Percentiles rank a stretch among this genome's conserved stretches.
phyloP scores from a whole-genome alignment of 2,888 invertebrate genomes.

The Cotesia congregata region DNA sequence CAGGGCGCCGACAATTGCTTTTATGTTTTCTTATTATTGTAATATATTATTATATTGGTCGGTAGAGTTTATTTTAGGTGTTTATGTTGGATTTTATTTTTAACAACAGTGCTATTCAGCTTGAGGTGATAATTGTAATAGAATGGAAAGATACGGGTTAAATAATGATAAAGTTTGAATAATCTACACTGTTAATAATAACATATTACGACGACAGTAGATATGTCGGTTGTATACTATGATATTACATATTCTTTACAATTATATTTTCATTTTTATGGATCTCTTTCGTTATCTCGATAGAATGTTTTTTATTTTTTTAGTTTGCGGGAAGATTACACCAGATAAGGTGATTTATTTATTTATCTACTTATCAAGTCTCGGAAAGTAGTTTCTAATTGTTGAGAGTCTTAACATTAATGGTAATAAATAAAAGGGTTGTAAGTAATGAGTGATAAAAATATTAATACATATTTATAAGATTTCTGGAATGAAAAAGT shows the following conservation, averaged over 20 bases:
- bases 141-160: neutral
- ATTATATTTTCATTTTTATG: conserved; percentile 1
- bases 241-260: neutral
- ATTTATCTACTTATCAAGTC: neutral
- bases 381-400: neutral
- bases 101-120: neutral
- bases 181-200: neutral
- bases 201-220: neutral
- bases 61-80: neutral
- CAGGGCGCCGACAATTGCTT: conserved; percentile 44
- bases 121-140: neutral
- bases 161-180: neutral
- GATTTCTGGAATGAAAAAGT: conserved; percentile 45
- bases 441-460: neutral
- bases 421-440: neutral
- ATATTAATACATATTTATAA: conserved; percentile 2
- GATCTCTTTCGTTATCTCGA: conserved; percentile 10
- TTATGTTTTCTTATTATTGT: conserved; percentile 42
- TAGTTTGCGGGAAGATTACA: neutral
- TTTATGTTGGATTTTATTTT: conserved; percentile 1
- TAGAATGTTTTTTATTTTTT: neutral
- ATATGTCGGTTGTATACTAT: neutral
- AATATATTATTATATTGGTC: neutral
- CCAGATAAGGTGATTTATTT: neutral
- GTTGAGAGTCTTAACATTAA: neutral